Conservation (phyloP, 1,140 invertebrate genomes). For the Plectus sambesii region DNA sequence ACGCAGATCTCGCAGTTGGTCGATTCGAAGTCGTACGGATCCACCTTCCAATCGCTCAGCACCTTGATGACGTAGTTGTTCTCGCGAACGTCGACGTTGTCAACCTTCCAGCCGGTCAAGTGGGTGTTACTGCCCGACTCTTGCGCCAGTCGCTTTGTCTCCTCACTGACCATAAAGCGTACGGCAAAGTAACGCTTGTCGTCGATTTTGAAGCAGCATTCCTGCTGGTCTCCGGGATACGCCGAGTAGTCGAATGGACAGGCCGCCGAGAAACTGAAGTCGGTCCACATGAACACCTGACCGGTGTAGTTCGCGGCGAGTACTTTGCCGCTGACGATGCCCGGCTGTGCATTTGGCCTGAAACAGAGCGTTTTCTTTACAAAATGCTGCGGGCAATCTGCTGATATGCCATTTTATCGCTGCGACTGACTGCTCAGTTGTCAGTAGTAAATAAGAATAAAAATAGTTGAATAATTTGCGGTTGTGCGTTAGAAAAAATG, state of each 20-base stretch:
- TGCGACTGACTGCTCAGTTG: no score
- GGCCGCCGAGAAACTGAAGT: constrained; percentile 40
- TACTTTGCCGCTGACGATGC: constrained; percentile 38
- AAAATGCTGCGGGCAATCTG: no score
- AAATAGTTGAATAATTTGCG: no score
- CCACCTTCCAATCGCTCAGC: constrained; percentile 39
- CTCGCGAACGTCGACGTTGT: constrained; percentile 36
- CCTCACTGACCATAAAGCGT: constrained; percentile 38
- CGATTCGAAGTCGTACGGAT: constrained; percentile 43
- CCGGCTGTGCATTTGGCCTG: constrained; percentile 33
- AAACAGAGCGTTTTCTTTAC: constrained; percentile 10
- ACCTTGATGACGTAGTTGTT: constrained; percentile 42
- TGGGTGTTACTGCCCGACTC: constrained; percentile 40
- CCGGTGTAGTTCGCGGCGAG: constrained; percentile 44
- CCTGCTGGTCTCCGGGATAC: constrained; percentile 42
- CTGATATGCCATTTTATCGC: no score
- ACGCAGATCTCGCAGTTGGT: constrained; percentile 43
- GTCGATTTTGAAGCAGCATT: constrained; percentile 45
- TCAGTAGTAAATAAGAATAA: no score
- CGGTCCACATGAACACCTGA: constrained; percentile 42
- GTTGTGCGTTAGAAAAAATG: no score
- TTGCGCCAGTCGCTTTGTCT: constrained; percentile 32
- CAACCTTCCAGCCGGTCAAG: constrained; percentile 40
- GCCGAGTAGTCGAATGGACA: constrained; percentile 38
- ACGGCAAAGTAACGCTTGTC: constrained; percentile 44